Base-by-base conservation (phyloP, 2,113 vertebrate species). In the Fukomys damarensis region DNA sequence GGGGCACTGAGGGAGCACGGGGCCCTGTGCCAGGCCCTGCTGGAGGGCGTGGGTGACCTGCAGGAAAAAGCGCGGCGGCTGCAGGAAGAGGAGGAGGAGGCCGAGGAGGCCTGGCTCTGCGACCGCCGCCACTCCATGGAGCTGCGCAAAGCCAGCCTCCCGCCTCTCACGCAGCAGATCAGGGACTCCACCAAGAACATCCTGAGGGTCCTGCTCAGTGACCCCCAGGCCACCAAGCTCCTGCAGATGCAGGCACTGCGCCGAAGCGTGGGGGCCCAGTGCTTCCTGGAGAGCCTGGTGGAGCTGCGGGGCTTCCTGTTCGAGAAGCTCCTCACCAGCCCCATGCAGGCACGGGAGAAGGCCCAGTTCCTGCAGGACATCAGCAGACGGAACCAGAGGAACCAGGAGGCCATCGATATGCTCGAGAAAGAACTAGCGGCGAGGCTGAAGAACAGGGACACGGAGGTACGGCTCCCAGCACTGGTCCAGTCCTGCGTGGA, bases 321-420 rank as follows among this genome's bases (percentile, higher is more conserved):
- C 0, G 98, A 99, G 96, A 99, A 95, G 70, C 97, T 99, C 16
- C 95, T 99, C 93, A 99, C 98, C n/a, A 98, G 97, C 61, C 97
- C 98, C 0, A 35, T 95, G 10, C 98, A 99, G 91, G 98, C 99
- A 13, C 94, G 94, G 79, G 97, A 99, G 13, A 98, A 89, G 82
- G 72, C 52, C 24, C 93, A 85, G 16, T 97, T 98, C 58, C 76
- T 98, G 35, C 87, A 98, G 41, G 96, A 98, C 8, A 76, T 98
- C n/a, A 97, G 56, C 32, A 89, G 93, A 30, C 95, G 13, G 54
- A 95, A 98, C 41, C 58, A 46, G 38, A 87, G 96, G 63, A 98
- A 98, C 95, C 95, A 76, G 1, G 97, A 98, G 54, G 0, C 80
- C 0, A 95, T 99, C 0, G 56, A 84, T 10, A 88, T 63, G 70